Conservation (phyloP, 2,888 invertebrate species). For the Torymus tubicola region DNA sequence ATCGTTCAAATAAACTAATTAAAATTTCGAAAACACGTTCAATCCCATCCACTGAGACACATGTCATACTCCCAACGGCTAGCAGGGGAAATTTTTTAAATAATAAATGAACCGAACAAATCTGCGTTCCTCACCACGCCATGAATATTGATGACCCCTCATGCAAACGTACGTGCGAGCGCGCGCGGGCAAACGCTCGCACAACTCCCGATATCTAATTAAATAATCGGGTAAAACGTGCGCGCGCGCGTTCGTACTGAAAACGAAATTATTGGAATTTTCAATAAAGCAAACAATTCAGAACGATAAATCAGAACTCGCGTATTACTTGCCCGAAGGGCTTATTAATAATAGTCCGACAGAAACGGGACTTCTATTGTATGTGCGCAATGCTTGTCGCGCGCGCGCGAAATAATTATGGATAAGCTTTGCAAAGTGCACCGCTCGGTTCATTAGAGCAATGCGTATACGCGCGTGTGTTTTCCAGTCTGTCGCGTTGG, state of each 20-base stretch:
- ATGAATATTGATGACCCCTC: conserved; percentile 31
- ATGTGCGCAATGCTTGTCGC: neutral
- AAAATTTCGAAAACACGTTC: no score
- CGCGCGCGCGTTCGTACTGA: neutral
- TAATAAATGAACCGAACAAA: conserved; percentile 21
- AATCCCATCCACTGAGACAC: no score
- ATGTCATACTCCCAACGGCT: no score
- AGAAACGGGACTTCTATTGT: conserved; percentile 12
- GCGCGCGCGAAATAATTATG: conserved; percentile 23
- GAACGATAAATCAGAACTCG: conserved; percentile 17
- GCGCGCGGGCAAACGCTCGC: neutral
- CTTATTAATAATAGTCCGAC: conserved; percentile 23
- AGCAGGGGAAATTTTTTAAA: conserved; percentile 3
- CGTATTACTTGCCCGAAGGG: conserved; percentile 13
- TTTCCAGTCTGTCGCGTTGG: no score
- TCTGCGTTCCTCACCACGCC: conserved; percentile 3
- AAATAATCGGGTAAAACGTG: conserved; percentile 35
- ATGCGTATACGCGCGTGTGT: no score
- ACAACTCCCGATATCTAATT: conserved; percentile 24
- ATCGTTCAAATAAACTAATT: no score
- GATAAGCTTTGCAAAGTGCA: neutral
- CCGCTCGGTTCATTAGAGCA: conserved; percentile 5
- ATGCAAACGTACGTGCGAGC: neutral
- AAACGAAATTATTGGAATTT: conserved; percentile 39
- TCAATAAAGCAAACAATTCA: conserved; percentile 21